Percentiles rank a stretch among this genome's conserved stretches.
Evolutionary conservation across 2,113 vertebrate species (phyloP).

Genomic region (Plectropomus leopardus): DNA sequence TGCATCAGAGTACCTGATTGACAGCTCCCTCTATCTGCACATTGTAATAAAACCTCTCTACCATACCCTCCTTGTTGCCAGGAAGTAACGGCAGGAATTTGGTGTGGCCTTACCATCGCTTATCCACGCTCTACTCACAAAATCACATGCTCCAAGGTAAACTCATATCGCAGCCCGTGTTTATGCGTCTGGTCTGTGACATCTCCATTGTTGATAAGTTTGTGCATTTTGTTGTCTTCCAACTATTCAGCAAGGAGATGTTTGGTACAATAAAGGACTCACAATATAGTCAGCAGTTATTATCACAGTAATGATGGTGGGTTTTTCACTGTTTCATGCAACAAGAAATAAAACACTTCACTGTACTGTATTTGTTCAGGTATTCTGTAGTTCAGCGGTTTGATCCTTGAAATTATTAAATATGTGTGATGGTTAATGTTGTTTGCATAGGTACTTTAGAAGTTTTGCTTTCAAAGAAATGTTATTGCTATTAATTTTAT

Average conservation of each 20-base stretch:
- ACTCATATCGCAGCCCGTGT: slow-evolving; percentile 68
- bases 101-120: slow-evolving; percentile 18
- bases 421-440: slow-evolving; percentile 24
- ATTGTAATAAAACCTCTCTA: slow-evolving; percentile 96
- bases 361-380: slow-evolving; percentile 57
- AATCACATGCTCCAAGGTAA: slow-evolving; percentile 59
- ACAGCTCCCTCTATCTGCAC: slow-evolving; percentile 96
- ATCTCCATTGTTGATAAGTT: slow-evolving; percentile 48
- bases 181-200: slow-evolving; percentile 41
- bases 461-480: slow-evolving; percentile 45
- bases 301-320: slow-evolving; percentile 37
- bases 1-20: slow-evolving; percentile 95
- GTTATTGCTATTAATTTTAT: slow-evolving; percentile 15
- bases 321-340: slow-evolving; percentile 23
- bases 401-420: slow-evolving; percentile 42
- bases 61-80: slow-evolving; percentile 92
- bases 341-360: slow-evolving; percentile 24
- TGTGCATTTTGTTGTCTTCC: slow-evolving; percentile 64
- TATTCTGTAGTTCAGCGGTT: slow-evolving; percentile 44
- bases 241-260: slow-evolving; percentile 38
- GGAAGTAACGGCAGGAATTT: slow-evolving; percentile 85
- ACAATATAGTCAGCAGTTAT: slow-evolving; percentile 33
- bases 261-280: slow-evolving; percentile 28
- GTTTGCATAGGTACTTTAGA: slow-evolving; percentile 36
- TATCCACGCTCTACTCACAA: slow-evolving; percentile 40